phyloP scores from a whole-genome alignment of 2,888 invertebrate species.

The Hemicrepidius hirtus region DNA sequence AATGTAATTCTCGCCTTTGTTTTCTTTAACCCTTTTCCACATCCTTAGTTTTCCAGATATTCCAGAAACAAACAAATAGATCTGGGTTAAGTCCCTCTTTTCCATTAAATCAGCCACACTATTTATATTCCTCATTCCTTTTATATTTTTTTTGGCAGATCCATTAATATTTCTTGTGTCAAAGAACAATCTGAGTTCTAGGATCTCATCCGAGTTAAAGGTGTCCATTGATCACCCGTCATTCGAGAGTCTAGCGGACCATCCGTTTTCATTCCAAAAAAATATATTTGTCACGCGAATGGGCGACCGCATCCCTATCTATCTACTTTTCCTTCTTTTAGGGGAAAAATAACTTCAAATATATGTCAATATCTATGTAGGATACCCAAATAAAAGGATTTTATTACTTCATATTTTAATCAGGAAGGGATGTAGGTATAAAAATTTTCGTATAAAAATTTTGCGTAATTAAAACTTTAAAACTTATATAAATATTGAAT shows the following conservation, averaged over 20 bases:
- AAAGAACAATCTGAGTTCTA: constrained; percentile 53
- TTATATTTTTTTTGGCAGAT: constrained; percentile 57
- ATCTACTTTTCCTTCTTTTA: constrained; percentile 28
- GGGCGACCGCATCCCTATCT: constrained; percentile 33
- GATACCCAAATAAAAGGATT: constrained; percentile 25
- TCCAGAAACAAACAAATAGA: constrained; percentile 12
- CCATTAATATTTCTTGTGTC: constrained; percentile 58
- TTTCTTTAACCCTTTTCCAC: too few species aligned
- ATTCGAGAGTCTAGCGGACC: constrained; percentile 54
- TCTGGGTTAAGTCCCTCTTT: constrained; percentile 34
- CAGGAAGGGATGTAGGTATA: too few species aligned
- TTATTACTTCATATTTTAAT: neutral
- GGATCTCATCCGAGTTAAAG: constrained; percentile 59
- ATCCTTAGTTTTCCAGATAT: too few species aligned
- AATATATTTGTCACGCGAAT: constrained; percentile 56
- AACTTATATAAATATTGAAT: neutral
- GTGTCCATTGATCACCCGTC: constrained; percentile 61
- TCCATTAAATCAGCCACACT: constrained; percentile 50
- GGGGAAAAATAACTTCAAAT: constrained; percentile 38
- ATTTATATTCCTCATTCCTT: constrained; percentile 54
- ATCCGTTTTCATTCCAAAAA: constrained; percentile 57
- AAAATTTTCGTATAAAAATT: neutral
- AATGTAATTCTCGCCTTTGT: too few species aligned
- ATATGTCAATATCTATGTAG: constrained; percentile 39
- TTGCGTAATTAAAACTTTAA: constrained; percentile 3